Percentiles rank a stretch among this genome's conserved stretches.
Conservation (phyloP, 2,888 invertebrate species). For the Boloria euphrosyne region DNA sequence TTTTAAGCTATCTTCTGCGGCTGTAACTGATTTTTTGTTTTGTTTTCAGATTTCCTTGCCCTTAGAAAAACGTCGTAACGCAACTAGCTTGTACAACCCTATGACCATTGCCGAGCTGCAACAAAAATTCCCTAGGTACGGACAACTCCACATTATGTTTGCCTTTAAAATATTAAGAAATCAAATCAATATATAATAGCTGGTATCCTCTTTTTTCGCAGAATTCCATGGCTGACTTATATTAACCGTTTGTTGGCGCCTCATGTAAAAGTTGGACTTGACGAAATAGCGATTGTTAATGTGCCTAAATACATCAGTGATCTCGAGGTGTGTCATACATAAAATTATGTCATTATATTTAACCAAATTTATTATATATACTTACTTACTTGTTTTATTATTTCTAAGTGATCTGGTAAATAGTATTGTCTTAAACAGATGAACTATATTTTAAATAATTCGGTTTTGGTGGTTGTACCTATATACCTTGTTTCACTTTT, state of each 20-base stretch:
- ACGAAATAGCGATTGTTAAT: conserved; percentile 92
- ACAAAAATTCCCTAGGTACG: conserved; percentile 85
- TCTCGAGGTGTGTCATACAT: conserved; percentile 79
- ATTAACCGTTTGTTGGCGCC: conserved; percentile 90
- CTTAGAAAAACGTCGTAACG: conserved; percentile 94
- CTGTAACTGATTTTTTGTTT: conserved; percentile 5
- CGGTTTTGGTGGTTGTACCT: no score
- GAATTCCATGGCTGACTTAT: conserved; percentile 91
- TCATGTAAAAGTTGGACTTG: conserved; percentile 81
- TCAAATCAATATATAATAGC: background rate
- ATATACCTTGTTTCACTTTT: no score
- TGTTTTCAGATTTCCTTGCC: conserved; percentile 90
- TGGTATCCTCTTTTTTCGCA: conserved; percentile 39
- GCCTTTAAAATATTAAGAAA: background rate
- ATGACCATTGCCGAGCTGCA: conserved; percentile 92
- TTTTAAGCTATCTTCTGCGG: background rate
- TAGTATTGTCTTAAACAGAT: no score
- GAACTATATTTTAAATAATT: no score
- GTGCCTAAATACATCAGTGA: conserved; percentile 91
- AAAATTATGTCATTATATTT: no score
- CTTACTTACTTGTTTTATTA: no score
- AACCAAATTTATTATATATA: background rate
- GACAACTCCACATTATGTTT: background rate
- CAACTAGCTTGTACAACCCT: conserved; percentile 94
- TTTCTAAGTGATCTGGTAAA: no score